A percentile compares a stretch with the other conserved stretches of the same genome.
phyloP scores from a whole-genome alignment of 2,888 invertebrate genomes.

The Lycophotia porphyrea region DNA sequence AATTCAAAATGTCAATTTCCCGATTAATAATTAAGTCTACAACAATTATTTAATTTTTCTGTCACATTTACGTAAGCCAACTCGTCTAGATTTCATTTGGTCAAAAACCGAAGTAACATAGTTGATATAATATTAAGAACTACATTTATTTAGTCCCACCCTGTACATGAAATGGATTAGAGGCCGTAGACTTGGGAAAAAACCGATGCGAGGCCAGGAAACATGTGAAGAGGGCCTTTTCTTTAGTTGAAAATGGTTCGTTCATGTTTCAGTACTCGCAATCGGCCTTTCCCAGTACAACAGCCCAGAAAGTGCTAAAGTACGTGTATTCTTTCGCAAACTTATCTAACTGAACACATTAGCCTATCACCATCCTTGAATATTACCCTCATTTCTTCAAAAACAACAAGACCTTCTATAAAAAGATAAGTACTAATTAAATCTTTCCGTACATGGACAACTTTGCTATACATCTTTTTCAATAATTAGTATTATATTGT shows the following conservation, averaged over 20 bases:
- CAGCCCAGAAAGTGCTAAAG: slow-evolving; percentile 48
- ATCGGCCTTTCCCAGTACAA: slow-evolving; percentile 25
- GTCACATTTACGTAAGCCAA: slow-evolving; percentile 16
- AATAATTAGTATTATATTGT: slow-evolving; percentile 39
- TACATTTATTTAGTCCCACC: slow-evolving; percentile 66
- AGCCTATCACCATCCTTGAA: slow-evolving; percentile 62
- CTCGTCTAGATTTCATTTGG: slow-evolving; percentile 50
- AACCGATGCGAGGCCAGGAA: neutral
- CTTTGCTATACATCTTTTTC: slow-evolving; percentile 25
- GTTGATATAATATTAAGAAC: slow-evolving; percentile 54
- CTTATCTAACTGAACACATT: slow-evolving; percentile 74
- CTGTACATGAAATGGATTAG: slow-evolving; percentile 67
- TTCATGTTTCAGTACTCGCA: neutral
- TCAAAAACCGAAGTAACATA: slow-evolving; percentile 57
- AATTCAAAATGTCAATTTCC: slow-evolving; percentile 34
- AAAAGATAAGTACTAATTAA: slow-evolving; percentile 63
- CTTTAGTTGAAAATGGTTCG: neutral
- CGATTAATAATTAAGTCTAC: slow-evolving; percentile 1
- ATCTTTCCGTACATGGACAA: slow-evolving; percentile 25
- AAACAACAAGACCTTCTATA: slow-evolving; percentile 40
- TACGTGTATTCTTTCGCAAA: slow-evolving; percentile 55
- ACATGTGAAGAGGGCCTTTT: neutral
- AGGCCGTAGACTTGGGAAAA: slow-evolving; percentile 27
- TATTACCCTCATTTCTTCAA: slow-evolving; percentile 51
- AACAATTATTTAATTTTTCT: slow-evolving; percentile 3